Evolutionary conservation across 2,797 vertebrate species (phyloP).

Genomic region (Chromobotia macracanthus): DNA sequence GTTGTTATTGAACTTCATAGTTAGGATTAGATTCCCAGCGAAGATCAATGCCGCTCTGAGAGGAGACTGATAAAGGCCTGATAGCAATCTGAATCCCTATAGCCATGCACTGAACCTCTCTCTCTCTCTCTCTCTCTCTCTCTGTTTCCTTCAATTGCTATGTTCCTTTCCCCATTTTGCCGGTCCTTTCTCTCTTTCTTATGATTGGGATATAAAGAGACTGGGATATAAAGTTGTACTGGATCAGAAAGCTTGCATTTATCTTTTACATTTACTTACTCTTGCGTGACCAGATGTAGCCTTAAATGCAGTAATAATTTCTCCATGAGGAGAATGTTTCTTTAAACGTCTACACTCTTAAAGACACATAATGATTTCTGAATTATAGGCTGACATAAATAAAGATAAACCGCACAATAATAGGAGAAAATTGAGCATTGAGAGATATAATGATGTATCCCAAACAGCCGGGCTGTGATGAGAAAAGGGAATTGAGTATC

Average conservation of each 20-base stretch:
- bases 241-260: neutral
- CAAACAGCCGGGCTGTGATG: slow-evolving; percentile 44
- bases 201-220: slow-evolving; percentile 2
- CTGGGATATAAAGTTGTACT: neutral
- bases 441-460: slow-evolving; percentile 47
- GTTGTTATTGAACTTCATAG: slow-evolving; percentile 99
- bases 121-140: slow-evolving; percentile 64
- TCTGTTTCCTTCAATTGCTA: no score
- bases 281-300: slow-evolving; percentile 15
- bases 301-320: slow-evolving; percentile 4
- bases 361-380: slow-evolving; percentile 40
- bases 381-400: slow-evolving; percentile 42
- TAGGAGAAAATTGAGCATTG: slow-evolving; percentile 47
- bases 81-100: slow-evolving; percentile 97
- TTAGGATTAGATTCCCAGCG: slow-evolving; percentile 98
- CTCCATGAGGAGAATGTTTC: slow-evolving; percentile 27
- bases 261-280: slow-evolving; percentile 12
- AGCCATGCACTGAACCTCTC: slow-evolving; percentile 87
- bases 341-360: slow-evolving; percentile 33
- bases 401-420: slow-evolving; percentile 46
- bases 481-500: slow-evolving; percentile 50
- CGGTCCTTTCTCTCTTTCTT: slow-evolving; percentile 50
- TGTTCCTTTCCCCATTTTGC: neutral
- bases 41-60: slow-evolving; percentile 97
- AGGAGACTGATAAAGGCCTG: slow-evolving; percentile 98